Evolutionary conservation across 30 jellyfish, hydroid and myxozoan species (phyloP).

Genomic region (Turritopsis dohrnii): DNA sequence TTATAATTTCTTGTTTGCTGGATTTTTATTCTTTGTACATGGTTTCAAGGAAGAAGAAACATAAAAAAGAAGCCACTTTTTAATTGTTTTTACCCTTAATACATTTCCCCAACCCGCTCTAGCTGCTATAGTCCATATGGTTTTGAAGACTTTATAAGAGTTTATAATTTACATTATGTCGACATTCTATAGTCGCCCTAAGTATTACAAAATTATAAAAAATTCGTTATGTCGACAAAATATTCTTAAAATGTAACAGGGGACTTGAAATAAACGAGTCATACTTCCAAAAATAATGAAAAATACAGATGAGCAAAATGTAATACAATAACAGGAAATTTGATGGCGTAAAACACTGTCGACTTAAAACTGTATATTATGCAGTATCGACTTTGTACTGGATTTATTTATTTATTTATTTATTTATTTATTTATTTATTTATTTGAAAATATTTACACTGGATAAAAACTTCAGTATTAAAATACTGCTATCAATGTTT

Average conservation of each 20-base stretch:
- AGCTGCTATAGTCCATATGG: background rate
- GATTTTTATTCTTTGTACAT: background rate
- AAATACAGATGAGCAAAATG: background rate
- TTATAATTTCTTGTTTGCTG: background rate
- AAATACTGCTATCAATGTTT: no score
- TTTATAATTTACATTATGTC: background rate
- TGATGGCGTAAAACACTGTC: background rate
- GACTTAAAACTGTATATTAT: background rate
- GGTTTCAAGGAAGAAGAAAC: background rate
- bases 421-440: no score
- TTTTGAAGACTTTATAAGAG: background rate
- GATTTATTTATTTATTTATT: background rate
- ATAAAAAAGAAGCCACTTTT: background rate
- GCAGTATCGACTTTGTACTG: background rate
- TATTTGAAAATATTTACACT: no score
- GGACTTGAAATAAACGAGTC: background rate
- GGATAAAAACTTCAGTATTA: no score
- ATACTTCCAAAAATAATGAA: background rate
- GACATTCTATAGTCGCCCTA: background rate
- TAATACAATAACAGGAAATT: background rate
- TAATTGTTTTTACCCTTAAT: background rate
- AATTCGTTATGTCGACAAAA: background rate
- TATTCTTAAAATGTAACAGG: background rate
- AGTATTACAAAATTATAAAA: background rate
- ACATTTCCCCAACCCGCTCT: background rate